Base-by-base conservation (phyloP, 2,797 vertebrate species). In the Ceryle rudis region DNA sequence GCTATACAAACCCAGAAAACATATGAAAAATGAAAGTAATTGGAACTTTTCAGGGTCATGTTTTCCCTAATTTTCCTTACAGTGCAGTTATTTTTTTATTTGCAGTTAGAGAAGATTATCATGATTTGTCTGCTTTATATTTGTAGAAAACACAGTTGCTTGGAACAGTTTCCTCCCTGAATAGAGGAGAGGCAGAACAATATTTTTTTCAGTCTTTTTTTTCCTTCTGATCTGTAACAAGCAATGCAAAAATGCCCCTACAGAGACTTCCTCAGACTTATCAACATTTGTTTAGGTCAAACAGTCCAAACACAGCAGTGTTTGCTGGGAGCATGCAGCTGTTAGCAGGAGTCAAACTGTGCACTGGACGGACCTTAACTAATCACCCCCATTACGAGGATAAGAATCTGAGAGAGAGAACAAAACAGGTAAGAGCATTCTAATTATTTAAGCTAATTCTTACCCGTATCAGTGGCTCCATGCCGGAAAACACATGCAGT, bases 291-390 rank as follows among this genome's bases (percentile, higher is more conserved):
- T 95, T 52, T 93, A 99, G 99, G 97, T 98, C 98, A 85, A 98
- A 99, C 97, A 99, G 99, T 37, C 98, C 99, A 25, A 98, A 97
- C 95, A 98, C 97, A 80, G 99, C 99, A 7, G 99, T 99, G 90
- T 99, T 99, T 96, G 99, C 99, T 54, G 99, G 99, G 91, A 99
- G 99, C 97, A 99, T 99, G 99, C 99, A 99, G 98, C 97, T 99
- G 65, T 97, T 99, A 97, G 99, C 99, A 1, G 99, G 99, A 81
- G 99, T 99, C 97, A 99, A 99, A 97, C 98, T 99, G 97, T 99
- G 99, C 97, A 99, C 99, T 1, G 99, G 99, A 51, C 98, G 99
- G 97, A 98, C 98, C 78, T 97, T 99, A 93, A 99, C 99, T 95
- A 99, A 99, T 98, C 99, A 99, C 92, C 99, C 99, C 14, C 99